These are phyloP conservation scores for Dendrolimus pini DNA, from an alignment of 2,888 invertebrate species.

Conservation along the genomic window DNA sequence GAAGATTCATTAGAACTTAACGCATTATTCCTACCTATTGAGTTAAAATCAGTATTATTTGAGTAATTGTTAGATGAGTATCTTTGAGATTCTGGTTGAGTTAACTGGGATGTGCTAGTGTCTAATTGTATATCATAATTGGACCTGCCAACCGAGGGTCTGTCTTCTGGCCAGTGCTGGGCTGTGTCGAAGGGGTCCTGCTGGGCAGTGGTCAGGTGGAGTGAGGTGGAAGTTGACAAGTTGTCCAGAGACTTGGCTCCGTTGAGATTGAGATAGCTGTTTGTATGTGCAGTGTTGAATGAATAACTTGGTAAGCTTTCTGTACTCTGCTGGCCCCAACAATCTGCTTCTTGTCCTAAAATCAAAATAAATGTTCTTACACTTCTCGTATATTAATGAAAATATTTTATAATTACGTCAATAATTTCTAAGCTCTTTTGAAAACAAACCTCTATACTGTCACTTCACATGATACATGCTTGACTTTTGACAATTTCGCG, in stretches of 20 bases:
- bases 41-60: slow-evolving; percentile 4
- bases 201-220: slow-evolving; percentile 15
- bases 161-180: slow-evolving; percentile 45
- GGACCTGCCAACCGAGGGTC: slow-evolving; percentile 5
- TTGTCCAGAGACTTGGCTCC: slow-evolving; percentile 64
- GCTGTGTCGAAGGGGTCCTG: slow-evolving; percentile 58
- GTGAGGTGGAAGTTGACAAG: slow-evolving; percentile 26
- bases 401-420: no score
- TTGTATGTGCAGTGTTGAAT: slow-evolving; percentile 26
- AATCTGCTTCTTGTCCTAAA: slow-evolving; percentile 43
- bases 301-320: slow-evolving; percentile 54
- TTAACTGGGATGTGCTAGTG: slow-evolving; percentile 15
- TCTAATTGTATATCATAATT: slow-evolving; percentile 28
- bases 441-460: no score
- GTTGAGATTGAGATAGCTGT: slow-evolving; percentile 38
- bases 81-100: slow-evolving; percentile 45
- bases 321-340: slow-evolving; percentile 55
- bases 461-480: no score
- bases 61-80: slow-evolving; percentile 32
- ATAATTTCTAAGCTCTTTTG: no score
- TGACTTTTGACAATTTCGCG: no score
- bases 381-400: not conserved
- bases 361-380: slow-evolving; percentile 11
- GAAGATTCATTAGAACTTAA: not conserved
- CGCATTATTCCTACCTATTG: no score